phyloP scores from a whole-genome alignment of 2,113 vertebrate species.

The Odocoileus virginianus region DNA sequence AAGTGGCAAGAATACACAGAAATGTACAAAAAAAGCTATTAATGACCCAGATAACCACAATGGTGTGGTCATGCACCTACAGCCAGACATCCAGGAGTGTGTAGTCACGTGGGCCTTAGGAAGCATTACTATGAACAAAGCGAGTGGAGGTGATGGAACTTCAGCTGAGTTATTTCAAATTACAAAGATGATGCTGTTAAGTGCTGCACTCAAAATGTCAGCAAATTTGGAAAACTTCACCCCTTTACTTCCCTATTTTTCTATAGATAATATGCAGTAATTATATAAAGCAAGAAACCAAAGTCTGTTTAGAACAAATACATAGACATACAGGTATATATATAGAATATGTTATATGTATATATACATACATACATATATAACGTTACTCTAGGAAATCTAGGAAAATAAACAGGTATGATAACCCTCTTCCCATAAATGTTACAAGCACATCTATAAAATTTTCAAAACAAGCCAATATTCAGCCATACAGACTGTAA shows the following conservation, averaged over 20 bases:
- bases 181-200: not conserved
- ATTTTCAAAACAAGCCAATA: not conserved
- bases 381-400: not conserved
- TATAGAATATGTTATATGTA: no score
- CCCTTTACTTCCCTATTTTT: not conserved
- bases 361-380: not conserved
- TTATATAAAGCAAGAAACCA: not conserved
- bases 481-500: not conserved
- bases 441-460: not conserved
- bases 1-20: not conserved
- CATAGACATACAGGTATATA: not conserved
- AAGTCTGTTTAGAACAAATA: not conserved
- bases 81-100: not conserved
- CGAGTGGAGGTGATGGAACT: not conserved
- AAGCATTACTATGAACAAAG: not conserved
- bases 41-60: no score
- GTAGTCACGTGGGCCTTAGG: not conserved
- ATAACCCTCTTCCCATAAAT: not conserved
- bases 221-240: not conserved
- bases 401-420: not conserved
- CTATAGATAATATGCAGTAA: not conserved
- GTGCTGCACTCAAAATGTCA: not conserved
- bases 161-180: not conserved
- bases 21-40: not conserved
- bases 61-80: not conserved